A percentile compares a stretch with the other conserved stretches of the same genome.
Evolutionary conservation across 2,113 vertebrate species (phyloP).

Genomic region (Numenius arquata): DNA sequence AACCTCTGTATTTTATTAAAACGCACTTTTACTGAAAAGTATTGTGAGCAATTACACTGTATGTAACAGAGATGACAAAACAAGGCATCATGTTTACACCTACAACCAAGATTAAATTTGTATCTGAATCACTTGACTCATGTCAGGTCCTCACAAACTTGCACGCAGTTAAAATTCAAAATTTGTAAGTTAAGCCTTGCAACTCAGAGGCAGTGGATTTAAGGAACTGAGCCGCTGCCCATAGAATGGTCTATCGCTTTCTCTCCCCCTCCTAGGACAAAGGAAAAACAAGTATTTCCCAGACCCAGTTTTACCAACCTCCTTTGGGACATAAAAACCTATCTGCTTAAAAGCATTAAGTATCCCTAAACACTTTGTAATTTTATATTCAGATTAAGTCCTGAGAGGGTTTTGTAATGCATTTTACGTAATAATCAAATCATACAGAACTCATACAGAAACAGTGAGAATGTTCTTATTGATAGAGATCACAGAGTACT

Average conservation of each 20-base stretch:
- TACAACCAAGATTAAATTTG: neutral
- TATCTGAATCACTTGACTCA: neutral
- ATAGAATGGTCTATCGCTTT: neutral
- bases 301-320: conserved; percentile 43
- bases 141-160: neutral
- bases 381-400: conserved; percentile 30
- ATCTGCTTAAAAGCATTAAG: conserved; percentile 66
- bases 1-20: neutral
- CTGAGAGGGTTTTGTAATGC: conserved; percentile 25
- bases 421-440: conserved; percentile 48
- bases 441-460: conserved; percentile 16
- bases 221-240: neutral
- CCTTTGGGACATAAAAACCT: conserved; percentile 31
- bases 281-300: neutral
- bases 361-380: conserved; percentile 68
- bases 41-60: neutral
- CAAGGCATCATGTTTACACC: fast-evolving
- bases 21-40: neutral
- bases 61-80: neutral
- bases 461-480: neutral
- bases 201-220: neutral
- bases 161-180: neutral
- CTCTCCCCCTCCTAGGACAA: neutral
- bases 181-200: neutral
- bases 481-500: neutral